Base-by-base conservation (phyloP, 2,888 invertebrate genomes). In the Cantharis flavilabris region DNA sequence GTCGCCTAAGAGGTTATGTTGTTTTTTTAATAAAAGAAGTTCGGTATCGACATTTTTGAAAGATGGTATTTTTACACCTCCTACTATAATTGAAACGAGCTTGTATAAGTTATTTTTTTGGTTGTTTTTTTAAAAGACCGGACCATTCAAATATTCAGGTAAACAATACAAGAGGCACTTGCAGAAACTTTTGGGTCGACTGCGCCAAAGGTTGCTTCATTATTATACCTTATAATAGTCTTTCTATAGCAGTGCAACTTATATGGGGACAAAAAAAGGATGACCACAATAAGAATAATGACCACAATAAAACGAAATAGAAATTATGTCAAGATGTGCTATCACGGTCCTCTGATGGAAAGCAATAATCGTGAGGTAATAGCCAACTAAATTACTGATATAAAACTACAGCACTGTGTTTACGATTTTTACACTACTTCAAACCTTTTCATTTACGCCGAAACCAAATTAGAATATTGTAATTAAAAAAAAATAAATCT, bases 41-140 rank as follows among this genome's bases (percentile, higher is more conserved):
- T 72, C 73, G 70, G 64, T 49, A 71, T 73, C 73, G 76, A 65
- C 73, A 73, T 73, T 76, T 83, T 82, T 80, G 80, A 83, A 78
- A 81, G 81, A 83, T 81, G 79, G 80, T 80, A 83, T 83, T 85
- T 85, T 84, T 84, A 85, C 85, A 85, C 84, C 84, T 84, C 82
- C 82, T 83, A 80, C 79, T 82, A 82, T 85, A 85, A 86, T 86
- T 86, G 85, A 85, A 84, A 85, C 83, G 83, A 82, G 85, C 84
- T 84, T 83, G 84, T 85, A 85, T 85, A 85, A 84, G 85, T 84
- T 81, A 84, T 83, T 84, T 84, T 83, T 82, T 82, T 77, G 65
- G 69, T 69, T 70, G 65, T 72, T 75, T 74, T 75, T 30, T 72
- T 75, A 72, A 75, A 62, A 7, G 10, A 62, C 10, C 65, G 30